phyloP scores from a whole-genome alignment of 2,113 vertebrate genomes.

The Tupaia tana region DNA sequence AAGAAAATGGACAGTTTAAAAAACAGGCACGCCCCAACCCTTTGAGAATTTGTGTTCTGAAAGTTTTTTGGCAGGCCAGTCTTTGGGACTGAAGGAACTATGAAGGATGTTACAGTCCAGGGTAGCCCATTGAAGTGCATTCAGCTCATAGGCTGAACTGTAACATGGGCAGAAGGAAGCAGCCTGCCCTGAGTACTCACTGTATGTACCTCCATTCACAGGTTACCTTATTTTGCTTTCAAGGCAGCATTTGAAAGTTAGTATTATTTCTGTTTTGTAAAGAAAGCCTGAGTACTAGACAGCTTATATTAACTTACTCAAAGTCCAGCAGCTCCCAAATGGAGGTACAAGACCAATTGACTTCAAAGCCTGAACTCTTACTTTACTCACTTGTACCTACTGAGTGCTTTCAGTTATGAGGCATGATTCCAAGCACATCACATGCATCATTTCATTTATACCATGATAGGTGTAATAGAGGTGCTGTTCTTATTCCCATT shows the following conservation, averaged over 20 bases:
- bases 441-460: neutral
- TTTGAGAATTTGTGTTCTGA: neutral
- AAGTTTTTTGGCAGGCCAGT: neutral
- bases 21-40: neutral
- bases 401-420: no score
- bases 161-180: neutral
- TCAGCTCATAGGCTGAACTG: neutral
- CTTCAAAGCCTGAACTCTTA: neutral
- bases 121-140: neutral
- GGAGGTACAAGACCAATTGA: neutral
- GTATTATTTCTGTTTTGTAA: neutral
- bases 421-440: neutral
- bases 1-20: neutral
- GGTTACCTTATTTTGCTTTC: neutral
- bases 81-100: neutral
- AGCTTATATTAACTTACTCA: neutral
- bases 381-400: fast-evolving
- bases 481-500: neutral
- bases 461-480: neutral
- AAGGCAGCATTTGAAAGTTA: neutral
- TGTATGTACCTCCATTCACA: neutral
- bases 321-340: neutral
- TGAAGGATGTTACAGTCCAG: neutral
- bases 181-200: no score
- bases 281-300: neutral